Base-by-base conservation (phyloP, 1,140 invertebrate species). In the Ceratosolen fusciceps region DNA sequence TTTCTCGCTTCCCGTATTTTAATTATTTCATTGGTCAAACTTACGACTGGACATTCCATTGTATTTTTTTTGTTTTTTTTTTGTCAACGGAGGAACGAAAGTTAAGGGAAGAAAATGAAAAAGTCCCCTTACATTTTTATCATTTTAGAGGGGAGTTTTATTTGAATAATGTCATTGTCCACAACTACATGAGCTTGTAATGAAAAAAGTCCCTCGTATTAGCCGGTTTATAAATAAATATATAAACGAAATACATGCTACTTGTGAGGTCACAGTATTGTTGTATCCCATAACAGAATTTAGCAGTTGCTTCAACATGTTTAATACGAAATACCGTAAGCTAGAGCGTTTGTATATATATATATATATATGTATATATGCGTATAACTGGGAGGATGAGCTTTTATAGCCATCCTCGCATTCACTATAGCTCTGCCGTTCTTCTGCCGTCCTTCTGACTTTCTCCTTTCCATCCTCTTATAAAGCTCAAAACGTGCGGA, bases 231-330 rank as follows among this genome's bases (percentile, higher is more conserved):
- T n/a, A n/a, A n/a, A n/a, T n/a, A n/a, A n/a, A n/a, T n/a, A n/a
- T n/a, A n/a, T n/a, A n/a, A n/a, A n/a, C n/a, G n/a, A n/a, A n/a
- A n/a, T n/a, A n/a, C n/a, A n/a, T n/a, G n/a, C n/a, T n/a, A n/a
- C n/a, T n/a, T n/a, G n/a, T n/a, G n/a, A n/a, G n/a, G n/a, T n/a
- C n/a, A n/a, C n/a, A n/a, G n/a, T n/a, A n/a, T n/a, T n/a, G n/a
- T n/a, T n/a, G n/a, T n/a, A n/a, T n/a, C n/a, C n/a, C n/a, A n/a
- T n/a, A n/a, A n/a, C n/a, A 24, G 24, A 43, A 68, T 24, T 71
- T 71, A 62, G 19, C 37, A 72, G 67, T 72, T 62, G 37, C 54
- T 39, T 78, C 71, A 72, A 74, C 73, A 74, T 39, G 43, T 74
- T 31, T 34, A n/a, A n/a, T n/a, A n/a, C 56, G 26, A 74, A 62